Base-by-base conservation (phyloP, 2,113 vertebrate genomes). In the Antechinus stuartii region DNA sequence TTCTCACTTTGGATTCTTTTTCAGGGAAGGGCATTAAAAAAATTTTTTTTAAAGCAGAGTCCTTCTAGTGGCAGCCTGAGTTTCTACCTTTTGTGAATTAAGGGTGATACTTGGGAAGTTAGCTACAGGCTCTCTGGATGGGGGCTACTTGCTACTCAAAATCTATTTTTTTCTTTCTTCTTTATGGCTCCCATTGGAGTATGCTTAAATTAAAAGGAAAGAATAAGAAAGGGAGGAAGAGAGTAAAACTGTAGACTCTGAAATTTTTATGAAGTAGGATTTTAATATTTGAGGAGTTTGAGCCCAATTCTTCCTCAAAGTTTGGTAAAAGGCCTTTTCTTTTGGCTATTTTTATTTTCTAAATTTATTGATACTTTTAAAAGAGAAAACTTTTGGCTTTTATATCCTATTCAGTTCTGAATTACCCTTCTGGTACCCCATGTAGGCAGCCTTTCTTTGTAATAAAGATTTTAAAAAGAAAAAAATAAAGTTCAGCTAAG, bases 271-370 rank as follows among this genome's bases (percentile, higher is more conserved):
- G 54, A 90, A 46, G 23, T 90, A 94, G 35, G 30, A 95, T 92
- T 89, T 96, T 96, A 35, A 90, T 89, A 47, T 89, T 92, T 54
- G 56, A 92, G 61, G n/a, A n/a, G 92, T 94, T 55, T 95, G 90
- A 35, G 42, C 4, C 14, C 93, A 94, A 92, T n/a, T 68, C 96
- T 55, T 93, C 92, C 50, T 93, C 57, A 57, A 9, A 53, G 91
- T 52, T 52, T 52, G 91, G 90, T 5, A 0, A 90, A 96, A 95
- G 94, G 61, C 95, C 25, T 5, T 94, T 97, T 53, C 9, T 11
- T 30, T 84, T 42, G n/a, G n/a, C n/a, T 42, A 42, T 42, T 84
- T 84, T 84, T 84, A 84, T 84, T 42, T 84, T 84, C 68, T 84
- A 84, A 42, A 84, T n/a, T 84, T 84, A 84, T 42, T 84, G n/a